Conservation (phyloP, 2,888 invertebrate species). For the Plagiodera versicolora region DNA sequence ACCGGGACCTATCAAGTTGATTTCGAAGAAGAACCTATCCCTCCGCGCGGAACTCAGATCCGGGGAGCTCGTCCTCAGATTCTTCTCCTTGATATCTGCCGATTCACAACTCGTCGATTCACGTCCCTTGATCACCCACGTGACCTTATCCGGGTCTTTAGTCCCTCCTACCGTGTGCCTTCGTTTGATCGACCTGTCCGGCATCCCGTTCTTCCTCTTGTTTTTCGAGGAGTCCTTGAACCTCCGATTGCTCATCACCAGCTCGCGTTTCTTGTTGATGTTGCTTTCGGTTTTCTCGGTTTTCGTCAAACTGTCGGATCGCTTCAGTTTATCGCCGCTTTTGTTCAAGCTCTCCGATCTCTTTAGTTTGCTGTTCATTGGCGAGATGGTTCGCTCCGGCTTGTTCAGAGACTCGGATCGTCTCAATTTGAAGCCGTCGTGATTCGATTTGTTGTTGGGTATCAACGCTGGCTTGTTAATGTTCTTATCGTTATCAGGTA, state of each 20-base stretch:
- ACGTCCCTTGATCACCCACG: slow-evolving; percentile 57
- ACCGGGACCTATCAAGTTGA: slow-evolving; percentile 58
- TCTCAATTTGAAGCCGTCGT: slow-evolving; percentile 57
- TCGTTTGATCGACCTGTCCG: slow-evolving; percentile 81
- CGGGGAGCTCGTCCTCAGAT: slow-evolving; percentile 64
- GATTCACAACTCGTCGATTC: slow-evolving; percentile 51
- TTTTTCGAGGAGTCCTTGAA: slow-evolving; percentile 63
- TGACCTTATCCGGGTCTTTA: slow-evolving; percentile 77
- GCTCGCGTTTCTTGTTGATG: slow-evolving; percentile 71
- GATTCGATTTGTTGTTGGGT: slow-evolving; percentile 33
- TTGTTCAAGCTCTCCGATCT: slow-evolving; percentile 66
- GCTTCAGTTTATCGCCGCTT: slow-evolving; percentile 57
- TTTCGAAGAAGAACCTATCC: slow-evolving; percentile 57
- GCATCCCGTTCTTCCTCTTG: slow-evolving; percentile 77
- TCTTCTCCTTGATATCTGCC: slow-evolving; percentile 56
- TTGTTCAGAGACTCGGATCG: slow-evolving; percentile 68
- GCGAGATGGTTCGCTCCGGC: slow-evolving; percentile 56
- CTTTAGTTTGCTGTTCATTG: slow-evolving; percentile 57
- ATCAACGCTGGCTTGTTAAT: slow-evolving; percentile 30
- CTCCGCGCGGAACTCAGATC: slow-evolving; percentile 58
- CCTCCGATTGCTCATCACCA: slow-evolving; percentile 51
- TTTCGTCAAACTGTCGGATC: slow-evolving; percentile 69
- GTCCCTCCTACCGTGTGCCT: slow-evolving; percentile 92
- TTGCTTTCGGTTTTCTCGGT: slow-evolving; percentile 79
- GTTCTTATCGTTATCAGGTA: slow-evolving; percentile 51